Base-by-base conservation (phyloP, 1,140 invertebrate species). In the Propsilocerus akamusi region DNA sequence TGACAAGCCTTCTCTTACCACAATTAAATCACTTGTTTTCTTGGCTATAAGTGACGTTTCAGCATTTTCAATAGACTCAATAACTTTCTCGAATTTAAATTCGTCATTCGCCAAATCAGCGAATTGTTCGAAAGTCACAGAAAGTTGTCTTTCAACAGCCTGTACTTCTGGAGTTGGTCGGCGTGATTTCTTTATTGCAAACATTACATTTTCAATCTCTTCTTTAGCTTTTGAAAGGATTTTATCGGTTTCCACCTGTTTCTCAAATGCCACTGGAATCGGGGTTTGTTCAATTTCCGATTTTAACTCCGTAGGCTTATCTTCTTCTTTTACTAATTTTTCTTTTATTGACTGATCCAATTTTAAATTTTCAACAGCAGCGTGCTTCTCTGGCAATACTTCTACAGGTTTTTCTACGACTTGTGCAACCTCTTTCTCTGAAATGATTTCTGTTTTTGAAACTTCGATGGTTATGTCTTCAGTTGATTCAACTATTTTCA, bases 151-250 rank as follows among this genome's bases (percentile, higher is more conserved):
- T 26, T 51, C 50, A 1, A 28, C 22, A 12, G 34, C 50, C 26
- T 51, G 34, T 47, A 46, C 20, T 48, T 51, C 51, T 23, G 22
- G 6, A 8, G 14, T 28, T 26, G 24, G 26, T 22, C 28, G 46
- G 25, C 28, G 14, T 47, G 17, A 46, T 28, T 48, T 51, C 10
- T 48, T 32, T 32, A 46, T 49, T 25, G 48, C n/a, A n/a, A n/a
- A 55, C 52, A 32, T 54, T 53, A 53, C 56, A 41, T 48, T 53
- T 46, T 37, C 49, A 41, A 48, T 56, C 47, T 46, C 41, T 46
- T n/a, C n/a, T n/a, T n/a, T n/a, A n/a, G n/a, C n/a, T n/a, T n/a
- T n/a, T n/a, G n/a, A n/a, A n/a, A n/a, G n/a, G 41, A 26, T 46
- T 26, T 54, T 22, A 5, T 28, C 49, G 47, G 53, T 49, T 30